Percentiles rank a stretch among this genome's conserved stretches.
Evolutionary conservation across 2,113 vertebrate genomes (phyloP).

Genomic region (Thalassoma bifasciatum): DNA sequence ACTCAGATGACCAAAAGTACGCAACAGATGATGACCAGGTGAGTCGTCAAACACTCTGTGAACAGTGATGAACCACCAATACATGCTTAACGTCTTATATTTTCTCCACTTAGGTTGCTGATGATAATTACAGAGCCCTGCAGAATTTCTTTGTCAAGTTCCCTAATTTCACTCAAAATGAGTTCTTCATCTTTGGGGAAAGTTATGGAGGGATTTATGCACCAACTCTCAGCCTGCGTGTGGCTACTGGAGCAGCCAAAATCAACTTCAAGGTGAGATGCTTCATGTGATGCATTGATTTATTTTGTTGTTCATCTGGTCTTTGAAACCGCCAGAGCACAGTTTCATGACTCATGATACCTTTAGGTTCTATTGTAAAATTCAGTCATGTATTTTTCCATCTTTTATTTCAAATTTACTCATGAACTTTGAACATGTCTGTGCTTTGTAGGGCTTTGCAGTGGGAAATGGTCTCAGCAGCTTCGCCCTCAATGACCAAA

Average conservation of each 20-base stretch:
- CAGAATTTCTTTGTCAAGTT: slow-evolving; percentile 84
- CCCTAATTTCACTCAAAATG: slow-evolving; percentile 81
- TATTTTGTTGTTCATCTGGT: neutral
- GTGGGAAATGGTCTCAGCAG: slow-evolving; percentile 84
- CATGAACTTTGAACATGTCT: neutral
- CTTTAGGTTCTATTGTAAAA: neutral
- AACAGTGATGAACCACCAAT: neutral
- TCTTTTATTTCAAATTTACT: neutral
- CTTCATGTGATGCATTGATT: neutral
- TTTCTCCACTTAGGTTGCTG: slow-evolving; percentile 75
- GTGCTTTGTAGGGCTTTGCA: slow-evolving; percentile 80
- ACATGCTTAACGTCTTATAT: neutral
- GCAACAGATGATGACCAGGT: slow-evolving; percentile 81
- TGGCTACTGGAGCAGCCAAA: slow-evolving; percentile 66
- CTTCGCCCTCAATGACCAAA: slow-evolving; percentile 79
- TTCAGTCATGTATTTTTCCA: neutral
- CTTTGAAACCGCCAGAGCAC: neutral
- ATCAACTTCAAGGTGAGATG: slow-evolving; percentile 81
- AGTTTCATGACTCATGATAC: neutral
- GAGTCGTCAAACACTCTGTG: slow-evolving; percentile 6
- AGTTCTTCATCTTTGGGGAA: slow-evolving; percentile 86
- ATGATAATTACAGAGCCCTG: slow-evolving; percentile 82
- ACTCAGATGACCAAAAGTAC: slow-evolving; percentile 79
- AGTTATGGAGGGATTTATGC: slow-evolving; percentile 85
- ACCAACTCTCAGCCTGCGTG: slow-evolving; percentile 79